Evolutionary conservation across 2,797 vertebrate genomes (phyloP).

Genomic region (Acanthis flammea): DNA sequence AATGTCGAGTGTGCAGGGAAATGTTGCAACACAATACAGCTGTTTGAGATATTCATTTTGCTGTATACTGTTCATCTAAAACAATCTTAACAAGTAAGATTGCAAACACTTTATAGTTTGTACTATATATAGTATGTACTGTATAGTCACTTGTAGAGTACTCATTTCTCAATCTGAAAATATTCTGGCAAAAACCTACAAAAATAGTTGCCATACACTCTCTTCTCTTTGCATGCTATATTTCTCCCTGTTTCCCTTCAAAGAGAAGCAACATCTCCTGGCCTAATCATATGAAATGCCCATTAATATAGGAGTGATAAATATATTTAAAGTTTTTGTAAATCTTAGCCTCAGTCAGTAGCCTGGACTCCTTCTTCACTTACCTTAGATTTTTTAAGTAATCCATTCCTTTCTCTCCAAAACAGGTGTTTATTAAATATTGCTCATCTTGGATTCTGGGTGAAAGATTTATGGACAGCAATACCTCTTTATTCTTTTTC

Average conservation of each 20-base stretch:
- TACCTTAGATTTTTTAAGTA: background rate
- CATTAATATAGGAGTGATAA: background rate
- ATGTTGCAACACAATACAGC: background rate
- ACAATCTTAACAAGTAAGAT: background rate
- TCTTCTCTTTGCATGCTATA: background rate
- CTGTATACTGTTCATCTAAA: background rate
- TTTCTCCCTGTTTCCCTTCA: background rate
- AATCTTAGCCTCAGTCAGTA: background rate
- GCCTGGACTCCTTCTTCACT: background rate
- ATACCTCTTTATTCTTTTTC: background rate
- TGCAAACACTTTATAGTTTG: background rate
- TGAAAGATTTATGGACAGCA: background rate
- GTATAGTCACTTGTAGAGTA: background rate
- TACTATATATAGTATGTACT: background rate
- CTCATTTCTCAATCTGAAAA: background rate
- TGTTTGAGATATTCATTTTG: background rate
- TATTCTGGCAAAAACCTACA: background rate
- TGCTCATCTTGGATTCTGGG: background rate
- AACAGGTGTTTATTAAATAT: background rate
- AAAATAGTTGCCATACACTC: background rate
- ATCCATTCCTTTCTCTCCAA: background rate
- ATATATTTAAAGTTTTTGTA: background rate
- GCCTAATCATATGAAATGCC: background rate
- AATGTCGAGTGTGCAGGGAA: background rate
- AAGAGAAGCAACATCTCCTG: background rate